Conservation (phyloP, 2,113 vertebrate genomes). For the Oreamnos americanus region DNA sequence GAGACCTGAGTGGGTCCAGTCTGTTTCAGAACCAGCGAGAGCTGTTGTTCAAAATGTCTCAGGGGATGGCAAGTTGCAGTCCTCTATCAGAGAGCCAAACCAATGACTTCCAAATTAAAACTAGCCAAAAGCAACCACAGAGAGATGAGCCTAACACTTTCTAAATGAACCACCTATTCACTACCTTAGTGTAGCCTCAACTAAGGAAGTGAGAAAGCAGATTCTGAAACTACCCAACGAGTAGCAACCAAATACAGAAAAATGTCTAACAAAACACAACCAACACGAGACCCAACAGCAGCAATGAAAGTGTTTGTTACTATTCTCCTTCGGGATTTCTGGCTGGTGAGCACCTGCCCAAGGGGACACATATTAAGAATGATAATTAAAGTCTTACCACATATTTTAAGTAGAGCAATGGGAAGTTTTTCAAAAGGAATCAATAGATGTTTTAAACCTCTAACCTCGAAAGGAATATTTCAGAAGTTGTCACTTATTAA, state of each 20-base stretch:
- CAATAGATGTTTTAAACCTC: background rate
- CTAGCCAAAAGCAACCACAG: background rate
- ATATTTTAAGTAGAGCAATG: background rate
- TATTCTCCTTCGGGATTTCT: background rate
- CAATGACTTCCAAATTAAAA: background rate
- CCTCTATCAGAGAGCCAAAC: background rate
- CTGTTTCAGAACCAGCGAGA: background rate
- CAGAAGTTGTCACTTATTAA: background rate
- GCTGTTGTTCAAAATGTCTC: background rate
- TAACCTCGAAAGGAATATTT: background rate
- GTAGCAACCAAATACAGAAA: background rate
- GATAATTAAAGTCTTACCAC: background rate
- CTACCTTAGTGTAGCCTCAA: background rate
- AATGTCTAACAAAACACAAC: background rate
- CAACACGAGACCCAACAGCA: background rate
- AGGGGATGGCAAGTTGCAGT: background rate
- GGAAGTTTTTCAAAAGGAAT: background rate
- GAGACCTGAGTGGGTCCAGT: background rate
- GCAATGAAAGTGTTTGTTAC: fast-evolving
- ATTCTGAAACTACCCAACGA: background rate
- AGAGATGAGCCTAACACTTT: background rate
- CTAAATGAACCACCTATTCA: background rate
- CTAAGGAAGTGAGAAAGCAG: background rate
- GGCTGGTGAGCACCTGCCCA: background rate
- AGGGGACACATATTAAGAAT: background rate